These are phyloP conservation scores for Hylaeus anthracinus DNA, from an alignment of 1,140 invertebrate genomes.

Conservation along the genomic window DNA sequence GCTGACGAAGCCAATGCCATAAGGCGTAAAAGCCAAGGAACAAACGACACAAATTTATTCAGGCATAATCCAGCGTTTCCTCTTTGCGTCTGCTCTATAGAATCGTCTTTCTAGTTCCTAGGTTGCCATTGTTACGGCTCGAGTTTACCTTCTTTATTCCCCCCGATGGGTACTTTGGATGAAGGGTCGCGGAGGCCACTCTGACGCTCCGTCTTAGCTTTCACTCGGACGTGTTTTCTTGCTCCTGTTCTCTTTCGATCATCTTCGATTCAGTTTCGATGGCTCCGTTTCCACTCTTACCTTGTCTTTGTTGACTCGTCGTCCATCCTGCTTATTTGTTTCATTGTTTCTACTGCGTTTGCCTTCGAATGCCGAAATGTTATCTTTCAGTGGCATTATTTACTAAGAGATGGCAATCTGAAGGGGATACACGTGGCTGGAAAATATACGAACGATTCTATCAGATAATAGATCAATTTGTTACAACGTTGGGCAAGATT, in stretches of 20 bases:
- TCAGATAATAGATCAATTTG: background rate
- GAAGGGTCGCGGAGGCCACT: background rate
- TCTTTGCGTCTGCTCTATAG: background rate
- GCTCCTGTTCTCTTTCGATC: background rate
- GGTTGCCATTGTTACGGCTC: background rate
- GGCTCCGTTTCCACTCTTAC: background rate
- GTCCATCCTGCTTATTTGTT: background rate
- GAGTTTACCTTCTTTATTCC: background rate
- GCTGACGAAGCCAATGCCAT: slow-evolving; percentile 26
- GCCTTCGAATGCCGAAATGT: background rate
- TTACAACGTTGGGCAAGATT: background rate
- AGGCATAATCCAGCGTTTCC: background rate
- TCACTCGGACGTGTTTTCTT: background rate
- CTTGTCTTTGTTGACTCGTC: too few relatives aligned
- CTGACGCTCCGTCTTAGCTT: background rate
- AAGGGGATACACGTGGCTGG: too few relatives aligned
- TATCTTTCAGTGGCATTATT: too few relatives aligned
- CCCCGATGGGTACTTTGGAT: background rate
- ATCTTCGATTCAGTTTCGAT: background rate
- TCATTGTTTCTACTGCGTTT: background rate
- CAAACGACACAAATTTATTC: slow-evolving; percentile 10
- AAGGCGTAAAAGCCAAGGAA: background rate
- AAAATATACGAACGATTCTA: too few relatives aligned
- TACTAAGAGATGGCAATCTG: too few relatives aligned
- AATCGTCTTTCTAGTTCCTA: background rate